Conservation (phyloP, 1,140 invertebrate species). For the Saxidomus purpurata region DNA sequence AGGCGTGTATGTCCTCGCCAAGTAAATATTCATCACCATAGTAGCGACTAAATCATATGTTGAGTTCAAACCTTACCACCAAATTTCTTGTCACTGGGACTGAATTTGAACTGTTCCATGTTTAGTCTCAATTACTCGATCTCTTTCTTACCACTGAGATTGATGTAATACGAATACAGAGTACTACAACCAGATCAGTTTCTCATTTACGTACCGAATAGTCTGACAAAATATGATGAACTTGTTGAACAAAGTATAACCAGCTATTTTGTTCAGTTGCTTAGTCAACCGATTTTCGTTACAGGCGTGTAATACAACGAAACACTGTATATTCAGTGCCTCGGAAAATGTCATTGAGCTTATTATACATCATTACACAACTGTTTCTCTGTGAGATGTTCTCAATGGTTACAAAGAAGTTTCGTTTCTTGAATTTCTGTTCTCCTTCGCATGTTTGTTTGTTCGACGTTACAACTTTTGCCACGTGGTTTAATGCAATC, state of each 20-base stretch:
- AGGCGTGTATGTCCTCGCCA: neutral
- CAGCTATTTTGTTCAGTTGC: neutral
- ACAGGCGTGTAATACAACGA: neutral
- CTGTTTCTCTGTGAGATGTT: slow-evolving; percentile 37
- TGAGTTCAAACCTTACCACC: neutral
- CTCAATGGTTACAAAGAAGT: slow-evolving; percentile 7
- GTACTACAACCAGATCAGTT: slow-evolving; percentile 9
- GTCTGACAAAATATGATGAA: slow-evolving; percentile 23
- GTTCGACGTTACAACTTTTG: neutral
- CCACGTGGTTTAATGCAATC: neutral
- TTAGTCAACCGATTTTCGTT: neutral
- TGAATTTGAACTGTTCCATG: slow-evolving; percentile 9
- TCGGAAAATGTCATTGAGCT: slow-evolving; percentile 13
- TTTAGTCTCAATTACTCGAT: slow-evolving; percentile 23
- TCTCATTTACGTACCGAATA: neutral
- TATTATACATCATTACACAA: neutral
- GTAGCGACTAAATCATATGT: neutral
- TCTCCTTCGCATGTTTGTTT: neutral
- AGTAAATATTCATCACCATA: neutral
- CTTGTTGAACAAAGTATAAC: slow-evolving; percentile 15
- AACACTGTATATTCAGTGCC: neutral
- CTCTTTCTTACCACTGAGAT: neutral
- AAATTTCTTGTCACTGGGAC: neutral
- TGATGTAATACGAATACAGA: neutral
- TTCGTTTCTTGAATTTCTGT: neutral